These are phyloP conservation scores for Schlechtendalia chinensis DNA, from an alignment of 1,140 invertebrate species.

Conservation along the genomic window DNA sequence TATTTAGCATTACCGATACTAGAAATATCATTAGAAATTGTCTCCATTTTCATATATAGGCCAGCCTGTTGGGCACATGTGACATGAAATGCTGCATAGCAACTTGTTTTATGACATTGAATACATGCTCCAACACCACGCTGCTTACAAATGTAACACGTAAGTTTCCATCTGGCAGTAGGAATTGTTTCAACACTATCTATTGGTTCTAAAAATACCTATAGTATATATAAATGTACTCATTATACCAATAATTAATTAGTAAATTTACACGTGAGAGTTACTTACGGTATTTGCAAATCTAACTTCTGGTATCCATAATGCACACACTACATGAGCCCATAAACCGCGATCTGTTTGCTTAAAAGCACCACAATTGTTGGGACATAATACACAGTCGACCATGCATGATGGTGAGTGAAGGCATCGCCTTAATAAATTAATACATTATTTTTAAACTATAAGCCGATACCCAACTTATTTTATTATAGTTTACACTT, in stretches of 20 bases:
- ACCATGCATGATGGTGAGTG: conserved; percentile 94
- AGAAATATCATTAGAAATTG: conserved; percentile 65
- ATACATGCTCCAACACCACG: conserved; percentile 93
- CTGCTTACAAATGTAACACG: conserved; percentile 96
- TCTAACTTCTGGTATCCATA: conserved; percentile 98
- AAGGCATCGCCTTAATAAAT: conserved; percentile 66
- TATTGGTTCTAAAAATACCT: conserved; percentile 92
- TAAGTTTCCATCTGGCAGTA: conserved; percentile 88
- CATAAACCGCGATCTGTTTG: conserved; percentile 94
- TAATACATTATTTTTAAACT: neutral
- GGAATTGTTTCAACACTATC: conserved; percentile 95
- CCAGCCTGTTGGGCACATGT: conserved; percentile 98
- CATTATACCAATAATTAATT: neutral
- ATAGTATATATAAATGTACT: neutral
- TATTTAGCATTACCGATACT: conserved; percentile 51
- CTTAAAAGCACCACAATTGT: conserved; percentile 97
- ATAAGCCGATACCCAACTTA: neutral
- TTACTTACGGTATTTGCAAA: conserved; percentile 85
- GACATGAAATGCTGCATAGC: conserved; percentile 96
- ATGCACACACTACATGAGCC: conserved; percentile 97
- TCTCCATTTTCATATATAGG: conserved; percentile 93
- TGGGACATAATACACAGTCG: conserved; percentile 95
- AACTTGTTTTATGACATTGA: conserved; percentile 94
- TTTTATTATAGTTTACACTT: neutral
- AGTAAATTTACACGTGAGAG: neutral